Conservation (phyloP, 1,140 invertebrate species). For the Druon quercuslanigerum region DNA sequence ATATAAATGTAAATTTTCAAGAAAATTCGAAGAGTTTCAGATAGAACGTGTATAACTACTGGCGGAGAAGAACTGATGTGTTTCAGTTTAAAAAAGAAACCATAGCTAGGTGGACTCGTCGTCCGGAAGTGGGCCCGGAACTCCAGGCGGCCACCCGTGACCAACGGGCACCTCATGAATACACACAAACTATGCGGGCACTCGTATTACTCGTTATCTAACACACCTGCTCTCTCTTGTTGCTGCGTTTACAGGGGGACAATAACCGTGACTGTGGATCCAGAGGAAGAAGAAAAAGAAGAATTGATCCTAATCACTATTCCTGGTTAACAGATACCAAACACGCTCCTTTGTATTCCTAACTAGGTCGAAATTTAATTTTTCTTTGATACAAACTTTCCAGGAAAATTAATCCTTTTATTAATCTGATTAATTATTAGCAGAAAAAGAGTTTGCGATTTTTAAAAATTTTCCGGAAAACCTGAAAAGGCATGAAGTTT, state of each 20-base stretch:
- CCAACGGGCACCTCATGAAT: conserved; percentile 65
- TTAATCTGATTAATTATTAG: no score
- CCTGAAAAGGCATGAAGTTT: no score
- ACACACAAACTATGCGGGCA: conserved; percentile 54
- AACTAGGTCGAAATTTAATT: conserved; percentile 25
- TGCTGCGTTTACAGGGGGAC: conserved; percentile 17
- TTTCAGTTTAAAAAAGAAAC: conserved; percentile 64
- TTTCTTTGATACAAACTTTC: conserved; percentile 16
- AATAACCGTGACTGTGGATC: conserved; percentile 33
- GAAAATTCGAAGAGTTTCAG: conserved; percentile 14
- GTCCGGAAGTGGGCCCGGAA: conserved; percentile 74
- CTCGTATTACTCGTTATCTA: conserved; percentile 56
- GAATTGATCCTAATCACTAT: conserved; percentile 26
- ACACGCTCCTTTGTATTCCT: background rate
- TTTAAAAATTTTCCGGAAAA: no score
- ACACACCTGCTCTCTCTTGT: conserved; percentile 56
- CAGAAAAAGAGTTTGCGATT: no score
- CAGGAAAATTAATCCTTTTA: background rate
- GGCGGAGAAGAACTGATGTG: conserved; percentile 58
- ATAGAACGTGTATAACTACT: background rate
- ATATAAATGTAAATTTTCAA: conserved; percentile 32
- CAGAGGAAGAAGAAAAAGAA: conserved; percentile 31
- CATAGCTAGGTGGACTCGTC: conserved; percentile 65
- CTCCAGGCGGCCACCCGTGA: conserved; percentile 72
- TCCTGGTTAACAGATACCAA: conserved; percentile 8